Conservation (phyloP, 2,797 vertebrate species). For the Acrossocheilus fasciatus region DNA sequence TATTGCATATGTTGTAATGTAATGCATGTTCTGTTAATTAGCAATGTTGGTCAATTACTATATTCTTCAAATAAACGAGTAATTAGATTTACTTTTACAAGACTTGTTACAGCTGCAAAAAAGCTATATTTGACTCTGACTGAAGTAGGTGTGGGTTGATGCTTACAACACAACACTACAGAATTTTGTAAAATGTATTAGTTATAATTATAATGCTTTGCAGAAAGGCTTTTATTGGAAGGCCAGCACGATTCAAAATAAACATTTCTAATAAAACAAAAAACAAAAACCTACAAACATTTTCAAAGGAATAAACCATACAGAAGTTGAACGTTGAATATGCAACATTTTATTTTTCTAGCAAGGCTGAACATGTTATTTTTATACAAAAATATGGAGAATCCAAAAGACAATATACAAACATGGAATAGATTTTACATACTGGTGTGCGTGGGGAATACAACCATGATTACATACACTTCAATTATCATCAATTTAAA, state of each 20-base stretch:
- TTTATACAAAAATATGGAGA: conserved; percentile 32
- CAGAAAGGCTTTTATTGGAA: not conserved
- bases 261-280: not conserved
- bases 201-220: not conserved
- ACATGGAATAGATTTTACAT: conserved; percentile 32
- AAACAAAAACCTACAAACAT: not conserved
- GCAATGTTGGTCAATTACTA: no score
- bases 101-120: not conserved
- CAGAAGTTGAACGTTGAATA: not conserved
- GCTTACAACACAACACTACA: not conserved
- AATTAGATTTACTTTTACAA: not conserved
- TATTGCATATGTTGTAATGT: no score
- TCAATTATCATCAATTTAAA: conserved; percentile 31
- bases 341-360: conserved; percentile 49
- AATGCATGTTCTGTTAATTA: no score
- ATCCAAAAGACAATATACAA: conserved; percentile 35
- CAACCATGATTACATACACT: conserved; percentile 34
- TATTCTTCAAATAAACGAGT: no score
- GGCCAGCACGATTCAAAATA: not conserved
- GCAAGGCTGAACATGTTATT: conserved; percentile 27
- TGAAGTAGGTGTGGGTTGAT: not conserved
- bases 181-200: not conserved
- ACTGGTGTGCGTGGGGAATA: conserved; percentile 24
- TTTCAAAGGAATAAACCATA: conserved; percentile 1
- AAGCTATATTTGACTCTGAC: not conserved